Evolutionary conservation across 1,140 invertebrate genomes (phyloP).

Genomic region (Acyrthosiphon pisum): DNA sequence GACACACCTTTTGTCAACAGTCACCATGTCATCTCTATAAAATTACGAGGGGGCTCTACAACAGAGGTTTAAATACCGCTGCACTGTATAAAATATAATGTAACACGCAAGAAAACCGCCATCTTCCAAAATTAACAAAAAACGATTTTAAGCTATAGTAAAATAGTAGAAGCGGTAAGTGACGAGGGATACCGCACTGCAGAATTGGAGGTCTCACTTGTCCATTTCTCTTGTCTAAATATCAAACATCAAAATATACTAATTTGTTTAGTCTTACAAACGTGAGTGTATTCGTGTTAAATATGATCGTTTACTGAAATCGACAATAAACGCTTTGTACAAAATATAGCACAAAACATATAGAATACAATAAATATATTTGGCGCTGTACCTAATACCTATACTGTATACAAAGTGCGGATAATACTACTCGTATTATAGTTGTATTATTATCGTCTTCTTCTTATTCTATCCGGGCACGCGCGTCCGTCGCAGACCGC

Average conservation of each 20-base stretch:
- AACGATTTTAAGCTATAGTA: neutral
- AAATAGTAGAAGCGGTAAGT: neutral
- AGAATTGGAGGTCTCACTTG: neutral
- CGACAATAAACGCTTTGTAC: neutral
- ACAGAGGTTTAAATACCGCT: neutral
- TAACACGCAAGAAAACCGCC: neutral
- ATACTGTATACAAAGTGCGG: neutral
- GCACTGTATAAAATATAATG: neutral
- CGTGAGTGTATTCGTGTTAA: neutral
- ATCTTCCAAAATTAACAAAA: neutral
- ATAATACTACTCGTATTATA: no score
- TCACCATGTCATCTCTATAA: neutral
- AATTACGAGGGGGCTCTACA: neutral
- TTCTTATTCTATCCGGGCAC: neutral
- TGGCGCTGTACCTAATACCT: neutral
- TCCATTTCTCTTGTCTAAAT: neutral
- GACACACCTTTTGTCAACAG: neutral
- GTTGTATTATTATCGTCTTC: neutral
- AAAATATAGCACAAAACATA: neutral
- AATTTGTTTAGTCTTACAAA: neutral
- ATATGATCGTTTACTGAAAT: neutral
- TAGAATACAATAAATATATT: neutral
- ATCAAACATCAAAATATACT: neutral
- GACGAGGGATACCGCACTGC: neutral
- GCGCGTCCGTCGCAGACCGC: neutral